phyloP scores from a whole-genome alignment of 2,113 vertebrate genomes.

The Aegypius monachus region DNA sequence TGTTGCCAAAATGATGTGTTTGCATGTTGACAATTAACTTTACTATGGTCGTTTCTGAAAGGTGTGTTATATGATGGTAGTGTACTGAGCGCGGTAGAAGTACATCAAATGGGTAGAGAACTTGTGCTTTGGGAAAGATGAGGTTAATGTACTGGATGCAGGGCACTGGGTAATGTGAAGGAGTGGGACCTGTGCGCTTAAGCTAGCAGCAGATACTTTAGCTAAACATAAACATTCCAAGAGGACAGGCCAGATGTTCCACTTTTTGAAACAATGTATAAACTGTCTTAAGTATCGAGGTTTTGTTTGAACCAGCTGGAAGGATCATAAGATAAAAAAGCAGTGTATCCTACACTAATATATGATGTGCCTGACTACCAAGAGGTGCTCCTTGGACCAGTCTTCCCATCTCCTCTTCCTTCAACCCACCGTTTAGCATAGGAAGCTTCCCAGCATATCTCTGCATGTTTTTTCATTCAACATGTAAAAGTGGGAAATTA shows the following conservation, averaged over 20 bases:
- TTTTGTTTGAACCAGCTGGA: not conserved
- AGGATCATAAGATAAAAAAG: not conserved
- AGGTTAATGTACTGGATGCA: not conserved
- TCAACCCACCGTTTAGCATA: not conserved
- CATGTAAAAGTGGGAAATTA: not conserved
- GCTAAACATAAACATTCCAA: not conserved
- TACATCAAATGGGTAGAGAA: not conserved
- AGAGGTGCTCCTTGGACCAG: not conserved
- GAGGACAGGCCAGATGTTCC: not conserved
- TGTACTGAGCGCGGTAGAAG: accelerated
- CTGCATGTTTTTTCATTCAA: not conserved
- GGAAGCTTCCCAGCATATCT: not conserved
- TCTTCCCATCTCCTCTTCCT: not conserved
- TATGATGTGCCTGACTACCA: not conserved
- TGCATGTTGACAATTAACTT: not conserved
- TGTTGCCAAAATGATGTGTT: not conserved
- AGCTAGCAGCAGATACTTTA: not conserved
- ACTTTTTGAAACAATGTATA: not conserved
- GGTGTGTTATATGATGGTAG: accelerated
- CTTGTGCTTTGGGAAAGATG: not conserved
- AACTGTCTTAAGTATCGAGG: not conserved
- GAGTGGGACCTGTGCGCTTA: no score
- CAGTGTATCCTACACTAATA: not conserved
- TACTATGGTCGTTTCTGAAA: not conserved
- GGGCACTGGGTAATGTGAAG: not conserved